These are phyloP conservation scores for Pseudeuparius sepicola DNA, from an alignment of 2,888 invertebrate genomes.

Conservation along the genomic window DNA sequence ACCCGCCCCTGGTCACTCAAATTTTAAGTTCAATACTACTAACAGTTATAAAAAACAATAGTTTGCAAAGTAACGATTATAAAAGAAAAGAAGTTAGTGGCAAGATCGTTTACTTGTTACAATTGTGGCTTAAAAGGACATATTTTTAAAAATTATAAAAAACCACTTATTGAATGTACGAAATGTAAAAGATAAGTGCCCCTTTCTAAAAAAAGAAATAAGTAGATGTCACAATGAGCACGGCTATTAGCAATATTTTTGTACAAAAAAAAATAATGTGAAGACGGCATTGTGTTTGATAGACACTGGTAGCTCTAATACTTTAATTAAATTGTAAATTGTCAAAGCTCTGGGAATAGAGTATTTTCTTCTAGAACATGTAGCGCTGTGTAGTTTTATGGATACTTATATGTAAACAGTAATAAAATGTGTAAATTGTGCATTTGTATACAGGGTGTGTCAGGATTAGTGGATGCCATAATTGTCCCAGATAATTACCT, in stretches of 20 bases:
- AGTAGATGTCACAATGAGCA: not conserved
- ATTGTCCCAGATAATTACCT: slow-evolving; percentile 2
- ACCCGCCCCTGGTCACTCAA: too few relatives aligned
- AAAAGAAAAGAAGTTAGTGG: too few relatives aligned
- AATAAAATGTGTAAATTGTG: not conserved
- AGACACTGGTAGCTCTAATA: slow-evolving; percentile 1
- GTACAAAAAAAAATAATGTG: slow-evolving; percentile 2
- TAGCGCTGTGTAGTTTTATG: slow-evolving; percentile 3
- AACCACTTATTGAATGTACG: slow-evolving; percentile 1
- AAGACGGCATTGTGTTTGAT: too few relatives aligned
- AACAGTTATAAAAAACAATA: too few relatives aligned
- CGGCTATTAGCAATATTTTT: too few relatives aligned
- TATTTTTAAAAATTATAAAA: not conserved
- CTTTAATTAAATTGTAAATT: not conserved
- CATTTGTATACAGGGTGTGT: not conserved
- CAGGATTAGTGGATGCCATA: not conserved
- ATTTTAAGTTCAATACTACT: too few relatives aligned
- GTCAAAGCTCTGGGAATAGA: not conserved
- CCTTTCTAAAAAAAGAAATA: slow-evolving; percentile 2
- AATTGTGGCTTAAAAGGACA: not conserved
- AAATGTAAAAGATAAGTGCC: slow-evolving; percentile 1
- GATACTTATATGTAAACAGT: slow-evolving; percentile 1
- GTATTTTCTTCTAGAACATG: not conserved
- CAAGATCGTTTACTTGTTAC: too few relatives aligned
- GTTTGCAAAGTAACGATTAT: too few relatives aligned